phyloP scores from a whole-genome alignment of 2,797 vertebrate species.

The Cynopterus sphinx region DNA sequence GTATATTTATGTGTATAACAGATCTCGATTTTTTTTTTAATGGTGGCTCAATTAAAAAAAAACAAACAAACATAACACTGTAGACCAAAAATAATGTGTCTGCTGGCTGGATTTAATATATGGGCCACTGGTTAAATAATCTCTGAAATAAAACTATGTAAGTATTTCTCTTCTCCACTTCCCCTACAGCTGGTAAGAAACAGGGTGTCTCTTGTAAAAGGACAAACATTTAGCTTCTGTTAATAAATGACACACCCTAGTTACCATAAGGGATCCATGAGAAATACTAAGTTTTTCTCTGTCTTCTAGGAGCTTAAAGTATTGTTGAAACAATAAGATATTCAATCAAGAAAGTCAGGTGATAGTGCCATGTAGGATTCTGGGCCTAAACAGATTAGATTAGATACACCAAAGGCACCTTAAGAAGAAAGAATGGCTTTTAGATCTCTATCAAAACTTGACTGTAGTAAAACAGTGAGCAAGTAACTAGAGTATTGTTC shows the following conservation, averaged over 20 bases:
- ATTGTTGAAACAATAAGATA: neutral
- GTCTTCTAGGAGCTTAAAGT: neutral
- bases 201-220: neutral
- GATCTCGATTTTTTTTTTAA: neutral
- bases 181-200: neutral
- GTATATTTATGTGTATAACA: neutral
- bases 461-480: neutral
- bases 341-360: neutral
- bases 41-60: neutral
- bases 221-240: neutral
- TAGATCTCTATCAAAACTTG: neutral
- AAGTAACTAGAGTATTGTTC: neutral
- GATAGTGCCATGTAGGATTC: neutral
- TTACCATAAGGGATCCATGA: neutral
- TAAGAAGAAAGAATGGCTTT: slow-evolving; percentile 7
- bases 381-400: neutral
- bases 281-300: neutral
- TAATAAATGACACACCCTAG: neutral
- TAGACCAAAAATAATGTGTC: neutral
- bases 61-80: neutral
- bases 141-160: neutral
- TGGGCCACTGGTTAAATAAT: neutral
- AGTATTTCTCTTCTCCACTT: neutral
- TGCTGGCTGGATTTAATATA: neutral
- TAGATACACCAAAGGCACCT: neutral